These are phyloP conservation scores for Netelia virgata DNA, from an alignment of 2,888 invertebrate genomes.

Conservation along the genomic window DNA sequence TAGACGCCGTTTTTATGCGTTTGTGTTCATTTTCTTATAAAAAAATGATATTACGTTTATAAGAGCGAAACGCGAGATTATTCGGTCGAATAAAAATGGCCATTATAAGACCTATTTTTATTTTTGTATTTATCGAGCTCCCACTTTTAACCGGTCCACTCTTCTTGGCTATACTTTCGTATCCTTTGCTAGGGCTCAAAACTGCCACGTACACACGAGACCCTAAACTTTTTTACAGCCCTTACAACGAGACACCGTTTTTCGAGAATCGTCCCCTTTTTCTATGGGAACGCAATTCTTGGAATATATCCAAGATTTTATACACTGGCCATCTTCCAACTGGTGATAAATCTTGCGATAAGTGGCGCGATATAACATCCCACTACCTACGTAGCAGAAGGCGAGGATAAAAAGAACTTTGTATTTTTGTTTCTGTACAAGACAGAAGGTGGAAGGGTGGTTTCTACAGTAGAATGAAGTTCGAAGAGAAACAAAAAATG, in stretches of 20 bases:
- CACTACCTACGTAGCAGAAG: neutral
- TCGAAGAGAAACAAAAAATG: neutral
- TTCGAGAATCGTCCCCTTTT: conserved; percentile 21
- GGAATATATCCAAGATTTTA: conserved; percentile 59
- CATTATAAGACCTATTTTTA: too few species aligned
- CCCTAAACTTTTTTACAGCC: conserved; percentile 1
- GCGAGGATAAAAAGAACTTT: neutral
- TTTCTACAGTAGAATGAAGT: neutral
- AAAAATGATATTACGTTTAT: too few species aligned
- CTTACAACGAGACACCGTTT: conserved; percentile 37
- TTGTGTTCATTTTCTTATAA: too few species aligned
- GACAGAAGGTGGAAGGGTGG: neutral
- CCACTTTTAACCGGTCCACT: neutral
- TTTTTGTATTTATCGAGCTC: neutral
- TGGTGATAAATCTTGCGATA: conserved; percentile 47
- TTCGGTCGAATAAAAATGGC: too few species aligned
- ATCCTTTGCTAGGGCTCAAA: conserved; percentile 11
- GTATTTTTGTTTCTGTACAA: neutral
- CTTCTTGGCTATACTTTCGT: conserved; percentile 40
- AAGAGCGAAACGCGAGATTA: too few species aligned
- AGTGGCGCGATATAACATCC: conserved; percentile 35
- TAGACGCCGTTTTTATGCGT: too few species aligned
- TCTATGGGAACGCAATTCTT: conserved; percentile 19
- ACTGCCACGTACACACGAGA: conserved; percentile 37
- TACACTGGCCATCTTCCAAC: conserved; percentile 59